Base-by-base conservation (phyloP, 2,888 invertebrate species). In the Chymomyza fuscimana region DNA sequence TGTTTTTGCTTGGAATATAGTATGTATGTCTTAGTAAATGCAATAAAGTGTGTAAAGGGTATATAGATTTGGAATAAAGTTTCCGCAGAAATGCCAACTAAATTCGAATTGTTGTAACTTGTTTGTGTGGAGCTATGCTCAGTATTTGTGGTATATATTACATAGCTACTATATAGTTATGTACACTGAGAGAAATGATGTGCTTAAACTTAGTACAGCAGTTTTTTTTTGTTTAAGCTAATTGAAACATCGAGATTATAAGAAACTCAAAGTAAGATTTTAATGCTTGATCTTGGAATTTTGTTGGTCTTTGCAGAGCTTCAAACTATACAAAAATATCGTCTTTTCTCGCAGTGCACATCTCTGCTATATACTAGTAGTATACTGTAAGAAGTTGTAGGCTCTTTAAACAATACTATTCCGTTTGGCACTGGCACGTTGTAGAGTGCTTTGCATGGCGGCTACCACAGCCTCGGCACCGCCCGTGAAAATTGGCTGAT, bases 381-480 rank as follows among this genome's bases (percentile, higher is more conserved):
- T 6, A 32, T 32, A 32, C 7, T 32, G 32, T 32, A 32, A 32
- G 2, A 6, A 32, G 32, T 32, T 32, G 5, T 32, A 60, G 7
- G 22, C 46, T 62, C 61, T 68, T 67, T 88, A 90, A 54, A 90
- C 83, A 63, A 90, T 88, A 78, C 90, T 90, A 70, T 90, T 90
- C 51, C 90, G 81, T 74, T 90, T 90, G 72, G 89, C 87, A 70
- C 74, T 90, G 65, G 89, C 80, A 69, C 88, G 79, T 25, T 87
- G 86, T 36, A 86, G 56, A 12, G 82, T 89, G 79, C 83, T 89
- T 72, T 89, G 90, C 89, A 90, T 86, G 65, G 89, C 90, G 46
- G 89, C 90, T 15, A 89, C 89, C 15, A 90, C 90, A 4, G 90
- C 90, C 80, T 90, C 90, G 58, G 90, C 89, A 63, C 90, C 90